These are phyloP conservation scores for Bothrops jararaca DNA, from an alignment of 2,113 vertebrate genomes.

Conservation along the genomic window DNA sequence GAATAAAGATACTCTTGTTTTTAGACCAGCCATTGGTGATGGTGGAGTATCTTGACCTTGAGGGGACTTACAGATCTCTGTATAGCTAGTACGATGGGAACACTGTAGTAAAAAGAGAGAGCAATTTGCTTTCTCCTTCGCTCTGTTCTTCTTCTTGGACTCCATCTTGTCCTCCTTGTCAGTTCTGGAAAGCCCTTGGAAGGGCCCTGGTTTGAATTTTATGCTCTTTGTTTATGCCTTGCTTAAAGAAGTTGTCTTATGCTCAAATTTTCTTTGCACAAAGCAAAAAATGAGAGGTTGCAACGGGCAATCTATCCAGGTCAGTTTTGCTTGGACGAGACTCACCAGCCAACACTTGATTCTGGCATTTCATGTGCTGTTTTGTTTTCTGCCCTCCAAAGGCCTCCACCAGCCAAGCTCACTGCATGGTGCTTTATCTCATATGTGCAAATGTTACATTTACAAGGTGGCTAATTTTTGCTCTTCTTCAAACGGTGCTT, in stretches of 20 bases:
- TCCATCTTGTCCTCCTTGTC: too few relatives aligned
- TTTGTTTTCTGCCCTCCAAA: conserved; percentile 26
- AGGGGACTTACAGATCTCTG: too few relatives aligned
- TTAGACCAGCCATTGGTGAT: too few relatives aligned
- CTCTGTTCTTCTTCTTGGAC: background rate
- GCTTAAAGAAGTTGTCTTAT: background rate
- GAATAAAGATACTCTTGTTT: too few relatives aligned
- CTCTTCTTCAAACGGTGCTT: conserved; percentile 38
- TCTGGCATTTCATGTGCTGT: background rate
- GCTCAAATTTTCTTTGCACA: background rate
- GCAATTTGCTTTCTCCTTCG: background rate
- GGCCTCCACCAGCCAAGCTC: conserved; percentile 34
- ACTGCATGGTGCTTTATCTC: conserved; percentile 35
- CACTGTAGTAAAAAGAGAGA: background rate
- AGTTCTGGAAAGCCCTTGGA: background rate
- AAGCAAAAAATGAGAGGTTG: background rate
- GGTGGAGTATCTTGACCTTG: too few relatives aligned
- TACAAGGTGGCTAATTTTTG: conserved; percentile 34
- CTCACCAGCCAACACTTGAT: conserved; percentile 1
- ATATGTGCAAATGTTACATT: conserved; percentile 46
- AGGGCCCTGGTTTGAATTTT: background rate
- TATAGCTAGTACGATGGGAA: too few relatives aligned
- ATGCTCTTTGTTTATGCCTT: background rate
- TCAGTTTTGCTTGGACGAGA: conserved; percentile 27
- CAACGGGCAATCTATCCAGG: conserved; percentile 4